These are phyloP conservation scores for Pluvianellus socialis DNA, from an alignment of 2,113 vertebrate genomes.

Conservation along the genomic window DNA sequence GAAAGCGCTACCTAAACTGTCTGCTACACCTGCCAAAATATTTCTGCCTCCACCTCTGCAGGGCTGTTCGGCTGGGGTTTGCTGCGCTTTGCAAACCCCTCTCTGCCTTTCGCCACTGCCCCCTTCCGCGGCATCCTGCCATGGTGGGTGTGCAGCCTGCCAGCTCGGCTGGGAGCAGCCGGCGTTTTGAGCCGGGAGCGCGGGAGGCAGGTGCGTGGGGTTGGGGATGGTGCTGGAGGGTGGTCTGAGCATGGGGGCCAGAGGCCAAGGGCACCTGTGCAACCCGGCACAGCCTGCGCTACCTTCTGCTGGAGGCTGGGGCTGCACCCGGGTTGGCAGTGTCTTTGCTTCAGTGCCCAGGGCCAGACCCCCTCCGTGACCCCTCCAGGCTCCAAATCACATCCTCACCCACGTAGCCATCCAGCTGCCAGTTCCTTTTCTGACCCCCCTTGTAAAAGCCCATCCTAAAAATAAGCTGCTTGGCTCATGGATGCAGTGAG, in stretches of 20 bases:
- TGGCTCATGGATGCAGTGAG: background rate
- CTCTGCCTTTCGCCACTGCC: rapidly evolving
- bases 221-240: background rate
- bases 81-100: background rate
- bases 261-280: rapidly evolving
- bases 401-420: background rate
- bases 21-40: background rate
- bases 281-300: background rate
- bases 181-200: background rate
- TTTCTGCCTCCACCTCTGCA: background rate
- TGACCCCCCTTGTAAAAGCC: background rate
- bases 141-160: rapidly evolving
- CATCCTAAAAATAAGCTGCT: background rate
- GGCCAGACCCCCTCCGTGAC: background rate
- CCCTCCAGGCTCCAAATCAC: background rate
- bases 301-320: background rate
- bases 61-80: background rate
- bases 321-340: background rate
- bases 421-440: background rate
- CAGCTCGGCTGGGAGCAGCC: background rate
- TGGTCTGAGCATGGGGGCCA: rapidly evolving
- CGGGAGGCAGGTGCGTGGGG: rapidly evolving
- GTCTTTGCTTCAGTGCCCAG: background rate
- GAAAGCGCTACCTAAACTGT: background rate
- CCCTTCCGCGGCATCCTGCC: rapidly evolving